Percentiles rank a stretch among this genome's conserved stretches.
phyloP scores from a whole-genome alignment of 2,888 invertebrate species.

The Drosophila planitibia region DNA sequence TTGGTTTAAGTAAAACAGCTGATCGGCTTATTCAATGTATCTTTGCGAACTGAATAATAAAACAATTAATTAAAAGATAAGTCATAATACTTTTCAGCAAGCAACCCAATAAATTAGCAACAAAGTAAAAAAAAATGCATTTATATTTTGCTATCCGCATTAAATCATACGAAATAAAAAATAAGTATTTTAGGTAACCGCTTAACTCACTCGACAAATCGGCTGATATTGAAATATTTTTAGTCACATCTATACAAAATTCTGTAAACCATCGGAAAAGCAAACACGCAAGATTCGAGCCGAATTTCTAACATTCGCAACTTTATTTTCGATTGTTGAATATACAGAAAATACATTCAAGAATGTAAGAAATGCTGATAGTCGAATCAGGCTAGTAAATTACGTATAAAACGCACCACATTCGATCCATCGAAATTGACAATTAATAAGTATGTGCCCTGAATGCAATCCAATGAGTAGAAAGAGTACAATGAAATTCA shows the following conservation, averaged over 20 bases:
- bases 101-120: background rate
- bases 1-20: too few relatives aligned
- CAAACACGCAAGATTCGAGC: background rate
- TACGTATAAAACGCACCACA: too few relatives aligned
- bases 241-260: background rate
- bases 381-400: too few relatives aligned
- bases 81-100: background rate
- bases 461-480: background rate
- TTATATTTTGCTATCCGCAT: background rate
- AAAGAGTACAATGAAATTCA: background rate
- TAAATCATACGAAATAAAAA: background rate
- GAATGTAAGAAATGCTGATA: background rate
- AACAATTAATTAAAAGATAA: background rate
- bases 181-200: background rate
- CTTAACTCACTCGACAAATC: background rate
- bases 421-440: too few relatives aligned
- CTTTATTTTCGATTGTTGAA: background rate
- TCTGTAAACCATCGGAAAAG: background rate
- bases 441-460: background rate
- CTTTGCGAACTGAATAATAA: background rate
- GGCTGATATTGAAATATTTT: background rate
- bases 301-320: background rate
- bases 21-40: background rate
- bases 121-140: background rate
- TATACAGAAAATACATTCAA: background rate